These are phyloP conservation scores for Hyperoplus immaculatus DNA, from an alignment of 2,797 vertebrate species.

Conservation along the genomic window DNA sequence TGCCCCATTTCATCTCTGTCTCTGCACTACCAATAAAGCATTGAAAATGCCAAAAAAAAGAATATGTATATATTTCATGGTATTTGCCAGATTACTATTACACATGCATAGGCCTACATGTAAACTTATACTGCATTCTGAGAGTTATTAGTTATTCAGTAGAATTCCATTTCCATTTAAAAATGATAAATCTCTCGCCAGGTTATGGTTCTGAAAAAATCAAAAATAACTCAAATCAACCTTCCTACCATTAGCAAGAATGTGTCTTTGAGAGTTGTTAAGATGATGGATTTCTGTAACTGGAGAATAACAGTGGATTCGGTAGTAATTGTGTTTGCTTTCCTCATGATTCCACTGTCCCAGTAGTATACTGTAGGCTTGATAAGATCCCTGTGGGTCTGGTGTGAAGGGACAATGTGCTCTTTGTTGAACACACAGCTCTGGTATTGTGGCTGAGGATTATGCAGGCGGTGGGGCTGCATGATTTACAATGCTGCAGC, in stretches of 20 bases:
- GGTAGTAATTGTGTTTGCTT: background rate
- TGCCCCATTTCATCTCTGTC: too few relatives aligned
- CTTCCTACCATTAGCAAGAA: background rate
- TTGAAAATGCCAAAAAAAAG: too few relatives aligned
- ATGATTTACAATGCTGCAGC: background rate
- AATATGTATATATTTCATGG: too few relatives aligned
- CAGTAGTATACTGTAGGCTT: constrained; percentile 13
- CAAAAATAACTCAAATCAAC: too few relatives aligned
- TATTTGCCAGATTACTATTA: too few relatives aligned
- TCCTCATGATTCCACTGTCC: constrained; percentile 6
- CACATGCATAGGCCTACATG: too few relatives aligned
- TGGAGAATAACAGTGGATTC: constrained; percentile 8
- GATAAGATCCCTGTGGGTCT: constrained; percentile 22
- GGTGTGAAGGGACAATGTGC: constrained; percentile 13
- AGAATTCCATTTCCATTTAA: too few relatives aligned
- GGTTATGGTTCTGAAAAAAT: too few relatives aligned
- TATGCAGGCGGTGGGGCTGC: background rate
- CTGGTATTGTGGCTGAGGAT: constrained; percentile 4
- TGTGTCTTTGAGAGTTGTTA: background rate
- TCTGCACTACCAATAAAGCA: too few relatives aligned
- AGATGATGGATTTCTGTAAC: background rate
- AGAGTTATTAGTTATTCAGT: too few relatives aligned
- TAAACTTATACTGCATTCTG: too few relatives aligned
- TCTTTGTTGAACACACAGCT: constrained; percentile 28
- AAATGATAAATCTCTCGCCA: too few relatives aligned